phyloP scores from a whole-genome alignment of 1,140 invertebrate species.

The Radopholus similis region DNA sequence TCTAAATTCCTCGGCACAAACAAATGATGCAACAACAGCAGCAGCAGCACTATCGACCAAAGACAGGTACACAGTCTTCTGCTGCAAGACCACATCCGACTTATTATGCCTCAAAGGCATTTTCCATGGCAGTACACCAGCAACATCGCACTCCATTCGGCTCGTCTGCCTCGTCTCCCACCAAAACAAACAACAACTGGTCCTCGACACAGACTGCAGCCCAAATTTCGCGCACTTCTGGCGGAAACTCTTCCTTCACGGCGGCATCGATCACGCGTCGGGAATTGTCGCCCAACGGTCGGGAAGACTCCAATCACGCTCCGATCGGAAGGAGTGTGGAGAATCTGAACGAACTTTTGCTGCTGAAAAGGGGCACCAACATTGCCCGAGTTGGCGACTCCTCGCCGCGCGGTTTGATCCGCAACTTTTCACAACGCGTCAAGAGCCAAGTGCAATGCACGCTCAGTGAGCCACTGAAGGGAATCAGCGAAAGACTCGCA shows the following conservation, averaged over 20 bases:
- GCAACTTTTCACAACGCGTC: not conserved
- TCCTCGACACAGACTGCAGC: not conserved
- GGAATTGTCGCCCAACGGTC: conserved; percentile 1
- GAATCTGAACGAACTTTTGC: conserved; percentile 8
- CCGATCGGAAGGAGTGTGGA: conserved; percentile 2
- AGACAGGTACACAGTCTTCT: not conserved
- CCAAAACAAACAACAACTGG: not conserved
- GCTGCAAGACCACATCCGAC: not conserved
- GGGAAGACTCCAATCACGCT: not conserved
- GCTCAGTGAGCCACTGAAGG: conserved; percentile 12
- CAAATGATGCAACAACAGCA: no score
- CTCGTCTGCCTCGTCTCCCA: not conserved
- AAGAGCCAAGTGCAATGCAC: conserved; percentile 12
- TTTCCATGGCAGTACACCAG: not conserved
- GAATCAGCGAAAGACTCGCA: not conserved
- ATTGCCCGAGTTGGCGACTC: not conserved
- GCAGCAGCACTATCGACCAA: no score
- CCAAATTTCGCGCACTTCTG: not conserved
- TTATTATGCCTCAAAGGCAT: no score
- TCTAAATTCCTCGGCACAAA: no score
- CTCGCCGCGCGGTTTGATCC: not conserved
- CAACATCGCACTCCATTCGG: not conserved
- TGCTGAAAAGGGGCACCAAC: conserved; percentile 1
- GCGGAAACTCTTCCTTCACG: conserved; percentile 15
- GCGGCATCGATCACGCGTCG: conserved; percentile 13